Base-by-base conservation (phyloP, 1,140 invertebrate genomes). In the Drosophila kepulauana region DNA sequence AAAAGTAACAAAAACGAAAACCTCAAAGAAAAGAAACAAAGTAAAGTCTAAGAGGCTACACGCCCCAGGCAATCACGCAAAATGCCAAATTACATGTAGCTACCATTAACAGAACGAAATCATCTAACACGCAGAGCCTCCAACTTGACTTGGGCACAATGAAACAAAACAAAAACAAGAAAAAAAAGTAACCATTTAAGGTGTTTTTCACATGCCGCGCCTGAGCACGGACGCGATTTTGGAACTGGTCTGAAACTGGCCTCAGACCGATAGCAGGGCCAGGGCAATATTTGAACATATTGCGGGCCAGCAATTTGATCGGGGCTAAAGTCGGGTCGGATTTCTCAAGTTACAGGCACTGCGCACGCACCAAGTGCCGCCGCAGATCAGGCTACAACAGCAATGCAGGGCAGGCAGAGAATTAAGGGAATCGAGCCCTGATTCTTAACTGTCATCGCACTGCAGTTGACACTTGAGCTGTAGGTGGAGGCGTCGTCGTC, bases 61-160 rank as follows among this genome's bases (percentile, higher is more conserved):
- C 89, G 85, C 89, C 89, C 74, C 64, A 51, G 72, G 89, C 89
- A 89, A 91, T 91, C 89, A 91, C 89, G 89, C 89, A 91, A 91
- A 85, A 89, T 82, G 82, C 88, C 80, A 89, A 89, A 89, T 89
- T 85, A 89, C 85, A 85, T 79, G 78, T 81, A 71, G 75, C 85
- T 75, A 91, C 82, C 82, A 84, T 91, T 91, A 91, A 80, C 67
- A 70, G 80, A 88, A 91, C 85, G 84, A 88, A 84, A 74, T 78
- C 84, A 75, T 89, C 84, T 84, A 89, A 88, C 85, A 88, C 85
- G 85, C 85, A 89, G 78, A 66, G 57, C 62, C 61, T n/a, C 43
- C 48, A 41, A 48, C 35, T 13, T 25, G 46, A 48, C 45, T 33
- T 20, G 56, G 56, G 30, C 62, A 16, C 20, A 13, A n/a, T 10